phyloP scores from a whole-genome alignment of 92 coral and sea anemone genomes.

The Pocillopora meandrina region DNA sequence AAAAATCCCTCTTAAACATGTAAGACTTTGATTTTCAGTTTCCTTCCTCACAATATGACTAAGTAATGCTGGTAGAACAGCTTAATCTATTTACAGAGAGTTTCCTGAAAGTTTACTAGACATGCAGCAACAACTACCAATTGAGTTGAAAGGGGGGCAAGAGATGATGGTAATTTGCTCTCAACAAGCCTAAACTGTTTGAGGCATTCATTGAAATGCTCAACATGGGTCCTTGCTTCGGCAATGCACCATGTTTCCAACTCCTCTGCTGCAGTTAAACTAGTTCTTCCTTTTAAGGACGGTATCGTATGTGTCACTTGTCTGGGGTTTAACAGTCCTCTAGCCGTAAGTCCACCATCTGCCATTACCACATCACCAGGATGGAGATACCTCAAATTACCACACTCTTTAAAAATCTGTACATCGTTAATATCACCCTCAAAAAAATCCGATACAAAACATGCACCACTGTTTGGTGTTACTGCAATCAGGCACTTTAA shows the following conservation, averaged over 20 bases:
- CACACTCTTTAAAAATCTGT: slow-evolving; percentile 46
- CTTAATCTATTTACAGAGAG: slow-evolving; percentile 34
- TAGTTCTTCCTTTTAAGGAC: slow-evolving; percentile 55
- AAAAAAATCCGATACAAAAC: slow-evolving; percentile 58
- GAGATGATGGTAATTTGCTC: slow-evolving; percentile 54
- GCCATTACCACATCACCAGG: slow-evolving; percentile 53
- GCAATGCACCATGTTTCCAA: slow-evolving; percentile 57
- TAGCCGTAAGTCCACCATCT: slow-evolving; percentile 62
- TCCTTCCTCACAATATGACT: too few relatives aligned
- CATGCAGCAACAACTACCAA: slow-evolving; percentile 61
- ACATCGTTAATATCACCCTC: slow-evolving; percentile 45
- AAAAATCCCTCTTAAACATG: too few relatives aligned
- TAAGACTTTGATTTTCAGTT: too few relatives aligned
- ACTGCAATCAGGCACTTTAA: slow-evolving; percentile 67
- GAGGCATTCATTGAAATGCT: slow-evolving; percentile 52
- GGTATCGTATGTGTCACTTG: slow-evolving; percentile 57
- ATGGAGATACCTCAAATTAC: slow-evolving; percentile 55
- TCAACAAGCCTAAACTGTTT: slow-evolving; percentile 46
- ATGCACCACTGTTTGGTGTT: slow-evolving; percentile 51
- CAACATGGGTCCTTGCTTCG: slow-evolving; percentile 57
- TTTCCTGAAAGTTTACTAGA: slow-evolving; percentile 50
- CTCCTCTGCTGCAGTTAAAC: slow-evolving; percentile 59
- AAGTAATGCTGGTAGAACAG: background rate
- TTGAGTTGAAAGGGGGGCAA: slow-evolving; percentile 64
- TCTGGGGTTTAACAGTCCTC: slow-evolving; percentile 56